Evolutionary conservation across 2,888 invertebrate species (phyloP).

Genomic region (Abscondita cerata): DNA sequence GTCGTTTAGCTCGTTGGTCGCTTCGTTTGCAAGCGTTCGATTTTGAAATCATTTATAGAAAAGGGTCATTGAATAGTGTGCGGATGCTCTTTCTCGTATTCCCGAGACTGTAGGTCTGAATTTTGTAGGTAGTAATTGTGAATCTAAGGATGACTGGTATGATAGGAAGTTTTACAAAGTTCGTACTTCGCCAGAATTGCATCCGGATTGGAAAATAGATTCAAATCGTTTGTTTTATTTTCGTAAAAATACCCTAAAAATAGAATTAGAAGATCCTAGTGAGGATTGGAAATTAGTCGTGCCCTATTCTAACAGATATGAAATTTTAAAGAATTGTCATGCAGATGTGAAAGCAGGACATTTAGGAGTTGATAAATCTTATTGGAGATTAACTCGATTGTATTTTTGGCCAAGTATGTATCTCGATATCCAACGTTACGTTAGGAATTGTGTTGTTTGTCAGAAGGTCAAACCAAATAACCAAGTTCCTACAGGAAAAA

Average conservation of each 20-base stretch:
- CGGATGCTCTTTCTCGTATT: constrained; percentile 50
- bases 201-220: background rate
- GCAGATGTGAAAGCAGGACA: background rate
- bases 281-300: no score
- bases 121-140: no score
- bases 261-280: no score
- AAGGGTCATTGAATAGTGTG: constrained; percentile 50
- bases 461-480: constrained; percentile 7
- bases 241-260: no score
- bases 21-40: no score
- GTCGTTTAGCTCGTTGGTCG: no score
- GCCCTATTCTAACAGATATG: no score
- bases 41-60: constrained; percentile 48
- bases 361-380: constrained; percentile 32
- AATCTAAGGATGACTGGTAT: no score
- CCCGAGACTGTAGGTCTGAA: constrained; percentile 26
- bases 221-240: background rate
- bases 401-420: constrained; percentile 47
- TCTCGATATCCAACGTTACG: constrained; percentile 14
- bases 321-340: background rate
- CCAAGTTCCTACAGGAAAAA: background rate
- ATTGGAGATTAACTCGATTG: constrained; percentile 11
- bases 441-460: constrained; percentile 14
- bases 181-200: background rate
- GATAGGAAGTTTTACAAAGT: constrained; percentile 17